phyloP scores from a whole-genome alignment of 2,113 vertebrate genomes.

The Atlantisia rogersi region DNA sequence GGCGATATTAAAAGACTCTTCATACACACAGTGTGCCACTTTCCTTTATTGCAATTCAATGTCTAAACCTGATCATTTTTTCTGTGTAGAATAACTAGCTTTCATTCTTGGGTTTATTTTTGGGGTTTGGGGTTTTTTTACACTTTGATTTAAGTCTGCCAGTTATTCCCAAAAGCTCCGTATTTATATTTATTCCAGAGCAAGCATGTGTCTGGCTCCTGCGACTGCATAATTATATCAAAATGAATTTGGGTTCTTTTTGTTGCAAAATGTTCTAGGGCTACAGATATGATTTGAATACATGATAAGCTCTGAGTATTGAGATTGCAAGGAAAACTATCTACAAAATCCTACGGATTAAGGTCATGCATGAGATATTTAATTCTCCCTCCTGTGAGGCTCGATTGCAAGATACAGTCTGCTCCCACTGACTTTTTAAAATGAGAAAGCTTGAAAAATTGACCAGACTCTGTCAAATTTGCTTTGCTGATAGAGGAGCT shows the following conservation, averaged over 20 bases:
- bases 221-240: constrained; percentile 19
- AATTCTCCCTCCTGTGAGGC: constrained; percentile 39
- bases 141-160: neutral
- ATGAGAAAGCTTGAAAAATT: constrained; percentile 39
- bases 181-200: constrained; percentile 45
- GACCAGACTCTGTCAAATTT: constrained; percentile 25
- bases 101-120: neutral
- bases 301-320: neutral
- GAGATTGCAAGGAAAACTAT: constrained; percentile 37
- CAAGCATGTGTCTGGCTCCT: constrained; percentile 12
- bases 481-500: neutral
- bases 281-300: constrained; percentile 1
- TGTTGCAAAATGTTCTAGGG: constrained; percentile 19
- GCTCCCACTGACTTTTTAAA: constrained; percentile 35
- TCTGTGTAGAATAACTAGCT: neutral
- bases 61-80: neutral
- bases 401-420: neutral
- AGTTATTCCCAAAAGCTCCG: neutral
- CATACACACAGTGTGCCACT: neutral
- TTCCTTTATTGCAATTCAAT: neutral
- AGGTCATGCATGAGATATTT: constrained; percentile 39
- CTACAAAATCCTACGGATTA: constrained; percentile 31
- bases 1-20: neutral
- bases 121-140: neutral
- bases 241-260: constrained; percentile 21